Evolutionary conservation across 1,140 invertebrate species (phyloP), one percentile per base, ranked within the genome.

Genomic region (Acromyrmex charruanus): DNA sequence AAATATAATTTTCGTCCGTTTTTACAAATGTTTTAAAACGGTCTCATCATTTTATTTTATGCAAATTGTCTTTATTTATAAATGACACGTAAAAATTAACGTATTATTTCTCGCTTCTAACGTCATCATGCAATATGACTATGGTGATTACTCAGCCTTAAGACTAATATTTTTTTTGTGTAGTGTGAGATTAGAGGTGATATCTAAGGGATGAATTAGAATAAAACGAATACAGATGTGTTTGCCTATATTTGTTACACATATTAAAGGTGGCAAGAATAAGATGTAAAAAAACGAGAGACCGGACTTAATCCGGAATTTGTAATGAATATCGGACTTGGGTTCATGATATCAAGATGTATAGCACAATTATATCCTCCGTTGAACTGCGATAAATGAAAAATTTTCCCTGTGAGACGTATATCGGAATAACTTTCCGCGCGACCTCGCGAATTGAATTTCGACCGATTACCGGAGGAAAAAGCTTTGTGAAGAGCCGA

Each of bases 401-500:
- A 49, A 65, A 28, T 31, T 31, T 31, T 25, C 51, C 18, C 39
- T 21, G 39, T 12, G 59, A 14, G 14, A 65, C 16, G 1, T 35
- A 6, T n/a, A 21, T 35, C 18, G 16, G 75, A 31, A 51, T 63
- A 77, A 49, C 28, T 79, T 35, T 49, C 18, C 9, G 28, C 5
- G 7, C 16, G 25, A 21, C 3, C 21, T 28, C 39, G 39, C 44
- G 35, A 49, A 65, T 44, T 63, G 39, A 77, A 44, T 66, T 51
- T 49, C 25, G 18, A 79, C 59, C 59, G 39, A 49, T 77, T 63
- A 65, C 31, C 55, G 25, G 7, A 10, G 35, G 10, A 14, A 16
- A 25, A 59, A n/a, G 25, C 75, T 77, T 77, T 79, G 39, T 31
- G 25, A 66, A 51, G 35, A 39, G 18, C n/a, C 72, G 12, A 51